Base-by-base conservation (phyloP, 2,113 vertebrate genomes). In the Dicaeum eximium region DNA sequence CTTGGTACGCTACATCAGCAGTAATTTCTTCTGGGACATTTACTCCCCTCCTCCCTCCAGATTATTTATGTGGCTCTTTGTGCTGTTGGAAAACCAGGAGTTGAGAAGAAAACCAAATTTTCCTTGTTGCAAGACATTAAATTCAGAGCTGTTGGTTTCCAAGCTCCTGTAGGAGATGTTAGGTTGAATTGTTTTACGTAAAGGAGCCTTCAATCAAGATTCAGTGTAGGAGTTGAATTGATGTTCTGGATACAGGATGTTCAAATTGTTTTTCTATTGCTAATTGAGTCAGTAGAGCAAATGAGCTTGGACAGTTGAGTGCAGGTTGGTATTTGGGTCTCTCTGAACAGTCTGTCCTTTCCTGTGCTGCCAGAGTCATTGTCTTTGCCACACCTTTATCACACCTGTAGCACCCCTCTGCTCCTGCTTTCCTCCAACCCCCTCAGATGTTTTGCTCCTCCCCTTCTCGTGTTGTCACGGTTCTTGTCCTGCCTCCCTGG, bases 1-100 rank as follows among this genome's bases (percentile, higher is more conserved):
- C 75, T 97, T 84, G 75, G 47, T 88, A 6, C 37, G 83, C 94
- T 94, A 74, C 81, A 92, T 97, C 95, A 97, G 95, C 95, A 93
- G 38, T 62, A 80, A 51, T 88, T 95, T 73, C 91, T 94, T 73
- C 86, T 88, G 95, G 91, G 86, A 73, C 33, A 13, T 88, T 22
- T 8, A 54, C n/a, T 78, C 83, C 69, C 22, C 47, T 75, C 67
- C 62, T 85, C 45, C 69, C 60, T 48, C 30, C 24, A 20, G 57
- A 73, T 95, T 82, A 69, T 85, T 77, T 93, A 35, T 70, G 78
- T 95, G 80, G 27, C 60, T 71, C 10, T 47, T 56, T 62, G 78
- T 4, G 1, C 64, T 93, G 38, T 47, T 94, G 86, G 86, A 81
- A 94, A 93, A 62, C 27, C 7, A 35, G 58, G 71, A 93, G 33